Percentiles rank a stretch among this genome's conserved stretches.
These are phyloP conservation scores for Peromyscus maniculatus DNA, from an alignment of 2,113 vertebrate genomes.

Conservation along the genomic window DNA sequence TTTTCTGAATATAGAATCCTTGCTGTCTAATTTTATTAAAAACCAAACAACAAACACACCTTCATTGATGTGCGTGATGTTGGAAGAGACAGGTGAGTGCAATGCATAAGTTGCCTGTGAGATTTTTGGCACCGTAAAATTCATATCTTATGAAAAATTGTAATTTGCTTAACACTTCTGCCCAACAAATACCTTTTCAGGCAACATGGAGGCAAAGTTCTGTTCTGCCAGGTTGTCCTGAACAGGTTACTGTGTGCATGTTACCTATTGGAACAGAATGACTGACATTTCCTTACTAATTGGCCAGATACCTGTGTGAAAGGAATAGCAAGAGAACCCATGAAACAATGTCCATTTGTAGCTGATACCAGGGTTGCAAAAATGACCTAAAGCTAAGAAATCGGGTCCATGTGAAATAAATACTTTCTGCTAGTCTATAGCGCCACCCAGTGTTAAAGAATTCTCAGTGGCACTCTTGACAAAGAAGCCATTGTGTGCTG, in stretches of 20 bases:
- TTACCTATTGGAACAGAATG: conserved; percentile 25
- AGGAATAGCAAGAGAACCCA: conserved; percentile 51
- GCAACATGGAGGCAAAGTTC: conserved; percentile 51
- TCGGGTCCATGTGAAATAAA: conserved; percentile 2
- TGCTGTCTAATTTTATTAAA: neutral
- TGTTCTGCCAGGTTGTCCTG: conserved; percentile 41
- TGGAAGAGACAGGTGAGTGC: neutral
- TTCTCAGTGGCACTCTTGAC: conserved; percentile 46
- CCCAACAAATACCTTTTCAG: conserved; percentile 49
- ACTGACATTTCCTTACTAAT: conserved; percentile 48
- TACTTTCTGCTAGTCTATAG: conserved; percentile 73
- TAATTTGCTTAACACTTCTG: neutral
- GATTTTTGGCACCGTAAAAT: neutral
- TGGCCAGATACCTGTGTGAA: conserved; percentile 18
- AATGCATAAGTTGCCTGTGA: neutral
- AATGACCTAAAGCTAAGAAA: conserved; percentile 56
- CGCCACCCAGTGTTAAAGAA: conserved; percentile 79
- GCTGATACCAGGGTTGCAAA: conserved; percentile 38
- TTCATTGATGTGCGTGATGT: neutral
- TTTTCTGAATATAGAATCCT: neutral
- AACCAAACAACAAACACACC: neutral
- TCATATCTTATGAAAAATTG: neutral
- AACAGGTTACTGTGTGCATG: neutral
- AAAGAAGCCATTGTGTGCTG: neutral
- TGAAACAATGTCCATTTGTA: conserved; percentile 47